Percentiles rank a stretch among this genome's conserved stretches.
phyloP scores from a whole-genome alignment of 2,113 vertebrate species.

The Lepidothrix coronata region DNA sequence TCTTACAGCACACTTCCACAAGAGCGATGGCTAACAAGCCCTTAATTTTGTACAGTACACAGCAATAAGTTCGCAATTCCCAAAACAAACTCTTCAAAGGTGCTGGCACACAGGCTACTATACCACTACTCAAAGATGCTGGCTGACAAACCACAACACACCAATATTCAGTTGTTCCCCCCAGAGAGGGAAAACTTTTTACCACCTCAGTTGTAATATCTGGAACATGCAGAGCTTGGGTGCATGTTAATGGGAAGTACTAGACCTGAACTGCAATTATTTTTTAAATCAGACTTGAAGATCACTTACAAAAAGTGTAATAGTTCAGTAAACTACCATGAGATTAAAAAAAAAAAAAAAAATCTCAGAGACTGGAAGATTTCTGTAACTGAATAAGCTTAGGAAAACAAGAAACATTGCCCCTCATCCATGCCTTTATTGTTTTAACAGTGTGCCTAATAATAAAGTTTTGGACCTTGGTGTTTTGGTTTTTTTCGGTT shows the following conservation, averaged over 20 bases:
- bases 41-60: background rate
- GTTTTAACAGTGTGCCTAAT: background rate
- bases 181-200: background rate
- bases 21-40: background rate
- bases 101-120: background rate
- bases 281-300: background rate
- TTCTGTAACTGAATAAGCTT: background rate
- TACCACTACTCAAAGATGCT: background rate
- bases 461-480: background rate
- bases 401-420: background rate
- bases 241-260: background rate
- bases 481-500: background rate
- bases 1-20: background rate
- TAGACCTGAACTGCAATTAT: background rate
- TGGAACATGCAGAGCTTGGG: background rate
- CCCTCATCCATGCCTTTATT: background rate
- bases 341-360: background rate
- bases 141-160: background rate
- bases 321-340: background rate
- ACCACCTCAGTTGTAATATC: background rate
- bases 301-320: accelerated
- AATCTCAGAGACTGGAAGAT: background rate
- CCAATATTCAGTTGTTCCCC: background rate
- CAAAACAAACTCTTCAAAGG: background rate
- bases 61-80: background rate